phyloP scores from a whole-genome alignment of 92 coral and sea anemone genomes.

The Palythoa grandiflora region DNA sequence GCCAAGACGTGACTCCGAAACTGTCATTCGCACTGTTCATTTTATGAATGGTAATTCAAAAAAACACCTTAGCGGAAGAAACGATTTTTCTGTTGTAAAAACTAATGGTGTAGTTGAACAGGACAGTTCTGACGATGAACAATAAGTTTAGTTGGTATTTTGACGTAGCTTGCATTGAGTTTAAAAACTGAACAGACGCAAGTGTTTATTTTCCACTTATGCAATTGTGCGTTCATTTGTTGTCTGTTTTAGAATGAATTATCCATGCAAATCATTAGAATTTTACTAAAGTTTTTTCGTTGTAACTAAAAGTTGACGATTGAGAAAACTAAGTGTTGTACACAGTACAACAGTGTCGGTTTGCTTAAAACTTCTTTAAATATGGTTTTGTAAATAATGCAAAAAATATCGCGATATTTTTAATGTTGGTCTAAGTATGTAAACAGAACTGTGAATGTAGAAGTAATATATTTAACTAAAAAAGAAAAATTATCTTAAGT shows the following conservation, averaged over 20 bases:
- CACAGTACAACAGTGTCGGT: background rate
- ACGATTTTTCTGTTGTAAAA: conserved; percentile 45
- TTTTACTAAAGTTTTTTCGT: background rate
- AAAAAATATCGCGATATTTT: background rate
- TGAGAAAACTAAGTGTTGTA: background rate
- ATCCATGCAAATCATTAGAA: background rate
- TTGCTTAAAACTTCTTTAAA: background rate
- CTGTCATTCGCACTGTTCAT: conserved; percentile 78
- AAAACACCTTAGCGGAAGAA: conserved; percentile 41
- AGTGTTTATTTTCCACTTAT: background rate
- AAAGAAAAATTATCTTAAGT: background rate
- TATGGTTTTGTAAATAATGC: too few relatives aligned
- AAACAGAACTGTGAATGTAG: conserved; percentile 2
- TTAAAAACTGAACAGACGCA: background rate
- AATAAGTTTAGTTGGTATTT: conserved; percentile 16
- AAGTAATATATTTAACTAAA: conserved; percentile 8
- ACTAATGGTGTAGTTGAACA: conserved; percentile 60
- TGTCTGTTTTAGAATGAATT: background rate
- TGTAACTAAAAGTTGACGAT: background rate
- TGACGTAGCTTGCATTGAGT: background rate
- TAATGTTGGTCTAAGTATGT: background rate
- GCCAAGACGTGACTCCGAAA: conserved; percentile 60
- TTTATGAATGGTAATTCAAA: conserved; percentile 72
- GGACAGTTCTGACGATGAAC: conserved; percentile 75
- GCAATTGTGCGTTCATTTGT: background rate